These are phyloP conservation scores for Dryas iulia DNA, from an alignment of 1,140 invertebrate genomes.

Conservation along the genomic window DNA sequence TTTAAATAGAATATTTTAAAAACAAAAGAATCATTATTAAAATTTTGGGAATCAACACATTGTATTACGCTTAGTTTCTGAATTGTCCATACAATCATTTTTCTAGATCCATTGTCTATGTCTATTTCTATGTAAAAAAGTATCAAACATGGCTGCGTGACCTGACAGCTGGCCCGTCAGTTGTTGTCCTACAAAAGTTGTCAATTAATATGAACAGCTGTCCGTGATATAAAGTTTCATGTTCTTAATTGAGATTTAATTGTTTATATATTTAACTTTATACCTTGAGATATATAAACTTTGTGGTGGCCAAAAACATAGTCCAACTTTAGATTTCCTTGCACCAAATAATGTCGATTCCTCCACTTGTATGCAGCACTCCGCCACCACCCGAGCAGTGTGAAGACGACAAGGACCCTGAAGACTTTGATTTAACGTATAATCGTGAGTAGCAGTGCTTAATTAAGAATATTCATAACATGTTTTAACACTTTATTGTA, in stretches of 20 bases:
- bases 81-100: background rate
- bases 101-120: background rate
- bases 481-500: background rate
- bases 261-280: background rate
- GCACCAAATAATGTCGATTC: conserved; percentile 67
- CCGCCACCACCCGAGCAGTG: conserved; percentile 77
- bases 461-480: background rate
- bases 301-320: conserved; percentile 4
- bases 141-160: conserved; percentile 12
- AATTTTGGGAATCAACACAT: too few relatives aligned
- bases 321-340: background rate
- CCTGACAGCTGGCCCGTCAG: conserved; percentile 21
- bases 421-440: conserved; percentile 73
- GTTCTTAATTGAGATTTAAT: conserved; percentile 11
- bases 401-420: conserved; percentile 72
- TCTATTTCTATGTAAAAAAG: background rate
- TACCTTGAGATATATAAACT: background rate
- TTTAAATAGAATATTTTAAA: background rate
- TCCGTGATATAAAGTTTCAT: conserved; percentile 17
- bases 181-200: conserved; percentile 33
- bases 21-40: background rate
- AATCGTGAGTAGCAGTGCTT: conserved; percentile 56
- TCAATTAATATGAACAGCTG: conserved; percentile 41
- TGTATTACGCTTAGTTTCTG: background rate
- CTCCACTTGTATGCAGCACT: conserved; percentile 77